phyloP scores from a whole-genome alignment of 2,797 vertebrate species.

The Lophotriccus pileatus region DNA sequence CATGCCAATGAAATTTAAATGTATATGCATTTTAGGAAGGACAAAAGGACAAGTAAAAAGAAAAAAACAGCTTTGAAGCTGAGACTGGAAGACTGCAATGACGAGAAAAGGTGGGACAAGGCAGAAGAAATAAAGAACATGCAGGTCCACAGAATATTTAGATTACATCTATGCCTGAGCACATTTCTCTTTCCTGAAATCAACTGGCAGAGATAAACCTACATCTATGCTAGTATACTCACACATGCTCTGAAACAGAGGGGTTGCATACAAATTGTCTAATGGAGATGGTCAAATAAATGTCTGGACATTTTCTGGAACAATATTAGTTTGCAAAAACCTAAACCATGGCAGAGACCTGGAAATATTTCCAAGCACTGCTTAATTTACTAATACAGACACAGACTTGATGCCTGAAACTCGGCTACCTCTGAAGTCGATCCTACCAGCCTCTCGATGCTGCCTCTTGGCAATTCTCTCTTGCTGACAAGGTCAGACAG shows the following conservation, averaged over 20 bases:
- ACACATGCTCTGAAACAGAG: neutral
- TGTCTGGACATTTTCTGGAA: neutral
- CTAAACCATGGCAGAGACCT: neutral
- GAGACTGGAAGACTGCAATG: neutral
- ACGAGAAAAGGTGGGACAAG: neutral
- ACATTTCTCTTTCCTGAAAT: neutral
- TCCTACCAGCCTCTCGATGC: neutral
- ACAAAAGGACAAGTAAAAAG: neutral
- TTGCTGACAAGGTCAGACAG: slow-evolving; percentile 59
- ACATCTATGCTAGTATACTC: neutral
- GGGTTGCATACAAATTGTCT: neutral
- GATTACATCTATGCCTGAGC: neutral
- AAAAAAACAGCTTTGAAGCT: neutral
- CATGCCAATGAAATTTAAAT: slow-evolving; percentile 11
- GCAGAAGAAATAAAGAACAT: neutral
- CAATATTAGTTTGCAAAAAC: neutral
- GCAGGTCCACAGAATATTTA: neutral
- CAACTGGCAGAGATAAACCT: neutral
- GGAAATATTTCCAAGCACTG: neutral
- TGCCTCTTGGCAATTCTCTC: slow-evolving; percentile 41
- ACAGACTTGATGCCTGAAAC: slow-evolving; percentile 1
- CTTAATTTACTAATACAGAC: slow-evolving; percentile 13
- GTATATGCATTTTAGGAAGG: neutral
- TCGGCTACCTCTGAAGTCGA: slow-evolving; percentile 16
- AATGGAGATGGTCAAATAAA: neutral